These are phyloP conservation scores for Mythimna pallens DNA, from an alignment of 2,888 invertebrate species.

Conservation along the genomic window DNA sequence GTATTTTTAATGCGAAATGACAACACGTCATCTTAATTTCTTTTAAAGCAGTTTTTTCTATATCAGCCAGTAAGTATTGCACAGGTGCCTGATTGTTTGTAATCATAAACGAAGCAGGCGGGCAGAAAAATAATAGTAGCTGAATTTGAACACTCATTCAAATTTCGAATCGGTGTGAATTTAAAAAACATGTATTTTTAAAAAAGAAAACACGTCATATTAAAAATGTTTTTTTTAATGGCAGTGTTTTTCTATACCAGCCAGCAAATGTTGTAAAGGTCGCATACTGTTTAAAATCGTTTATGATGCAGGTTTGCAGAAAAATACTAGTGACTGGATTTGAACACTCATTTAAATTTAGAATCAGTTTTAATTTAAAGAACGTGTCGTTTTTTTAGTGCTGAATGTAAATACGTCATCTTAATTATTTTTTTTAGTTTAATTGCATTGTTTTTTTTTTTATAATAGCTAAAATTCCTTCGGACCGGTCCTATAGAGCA, in stretches of 20 bases:
- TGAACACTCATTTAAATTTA: not conserved
- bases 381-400: not conserved
- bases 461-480: no score
- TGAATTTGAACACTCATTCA: not conserved
- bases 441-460: not conserved
- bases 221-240: no score
- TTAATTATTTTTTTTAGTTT: no score
- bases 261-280: not conserved
- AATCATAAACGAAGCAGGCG: not conserved
- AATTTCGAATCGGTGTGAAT: not conserved
- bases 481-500: no score
- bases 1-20: no score
- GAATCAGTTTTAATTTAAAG: no score
- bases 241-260: no score
- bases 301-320: not conserved
- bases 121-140: not conserved
- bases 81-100: not conserved
- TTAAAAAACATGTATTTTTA: not conserved
- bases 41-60: no score
- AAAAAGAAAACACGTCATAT: no score
- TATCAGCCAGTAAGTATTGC: not conserved
- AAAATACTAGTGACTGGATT: not conserved
- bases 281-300: not conserved
- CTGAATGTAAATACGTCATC: not conserved
- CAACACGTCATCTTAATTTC: no score